Conservation (phyloP, 2,888 invertebrate species). For the Dorcus hopei region DNA sequence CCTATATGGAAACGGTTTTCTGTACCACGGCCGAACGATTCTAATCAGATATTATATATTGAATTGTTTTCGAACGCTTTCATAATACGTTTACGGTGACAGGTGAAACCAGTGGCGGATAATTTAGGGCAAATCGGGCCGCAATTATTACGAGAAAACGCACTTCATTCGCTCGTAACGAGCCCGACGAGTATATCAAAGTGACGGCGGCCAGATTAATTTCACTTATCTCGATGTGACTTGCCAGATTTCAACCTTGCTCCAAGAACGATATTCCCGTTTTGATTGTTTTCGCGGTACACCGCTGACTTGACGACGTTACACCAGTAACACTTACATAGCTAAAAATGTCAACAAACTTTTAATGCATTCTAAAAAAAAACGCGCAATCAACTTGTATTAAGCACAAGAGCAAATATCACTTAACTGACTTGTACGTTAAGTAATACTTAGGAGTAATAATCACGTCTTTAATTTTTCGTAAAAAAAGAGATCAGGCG, state of each 20-base stretch:
- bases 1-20: slow-evolving; percentile 43
- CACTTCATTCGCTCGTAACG: too few relatives aligned
- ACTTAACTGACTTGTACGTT: slow-evolving; percentile 1
- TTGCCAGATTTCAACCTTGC: too few relatives aligned
- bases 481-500: too few relatives aligned
- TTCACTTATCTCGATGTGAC: too few relatives aligned
- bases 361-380: slow-evolving; percentile 5
- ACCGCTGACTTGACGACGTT: slow-evolving; percentile 5
- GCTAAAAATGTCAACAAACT: slow-evolving; percentile 11
- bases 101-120: slow-evolving; percentile 32
- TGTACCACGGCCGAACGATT: slow-evolving; percentile 43
- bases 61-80: slow-evolving; percentile 35
- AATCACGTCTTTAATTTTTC: too few relatives aligned
- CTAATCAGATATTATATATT: slow-evolving; percentile 31
- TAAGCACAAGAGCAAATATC: slow-evolving; percentile 9
- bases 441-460: slow-evolving; percentile 6
- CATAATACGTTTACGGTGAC: slow-evolving; percentile 29
- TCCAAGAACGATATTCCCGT: slow-evolving; percentile 1
- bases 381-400: not conserved
- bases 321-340: too few relatives aligned
- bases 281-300: slow-evolving; percentile 5
- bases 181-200: too few relatives aligned
- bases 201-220: too few relatives aligned
- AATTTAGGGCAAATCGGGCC: slow-evolving; percentile 27
- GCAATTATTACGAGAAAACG: slow-evolving; percentile 19